phyloP scores from a whole-genome alignment of 1,140 invertebrate genomes.

The Ptiloglossa arizonensis region DNA sequence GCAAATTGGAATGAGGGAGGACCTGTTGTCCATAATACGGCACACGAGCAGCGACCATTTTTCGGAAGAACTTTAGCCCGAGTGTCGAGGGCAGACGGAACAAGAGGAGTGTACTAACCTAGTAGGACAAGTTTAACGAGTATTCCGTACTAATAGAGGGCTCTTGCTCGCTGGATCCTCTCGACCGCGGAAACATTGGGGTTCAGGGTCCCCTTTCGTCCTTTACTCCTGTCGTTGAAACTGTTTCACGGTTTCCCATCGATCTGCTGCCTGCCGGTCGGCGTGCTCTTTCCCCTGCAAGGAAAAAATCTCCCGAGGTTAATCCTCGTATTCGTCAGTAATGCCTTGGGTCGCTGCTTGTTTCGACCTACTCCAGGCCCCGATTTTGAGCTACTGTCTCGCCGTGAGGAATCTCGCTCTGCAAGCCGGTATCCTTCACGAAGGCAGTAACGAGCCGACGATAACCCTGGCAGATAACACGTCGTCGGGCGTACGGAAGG shows the following conservation, averaged over 20 bases:
- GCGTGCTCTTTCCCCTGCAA: too few species aligned
- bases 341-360: slow-evolving; percentile 79
- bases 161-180: slow-evolving; percentile 45
- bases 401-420: slow-evolving; percentile 73
- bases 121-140: slow-evolving; percentile 23
- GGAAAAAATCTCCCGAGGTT: too few species aligned
- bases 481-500: background rate
- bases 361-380: slow-evolving; percentile 72
- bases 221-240: slow-evolving; percentile 35
- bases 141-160: slow-evolving; percentile 59
- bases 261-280: too few species aligned
- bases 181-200: background rate
- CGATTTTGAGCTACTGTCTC: slow-evolving; percentile 75
- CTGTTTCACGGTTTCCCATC: background rate
- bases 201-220: slow-evolving; percentile 20
- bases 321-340: slow-evolving; percentile 46
- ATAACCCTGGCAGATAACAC: slow-evolving; percentile 10
- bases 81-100: slow-evolving; percentile 12
- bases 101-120: slow-evolving; percentile 3
- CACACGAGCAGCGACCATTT: slow-evolving; percentile 81
- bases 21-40: slow-evolving; percentile 79
- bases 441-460: slow-evolving; percentile 21
- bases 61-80: slow-evolving; percentile 80
- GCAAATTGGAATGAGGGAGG: slow-evolving; percentile 82
- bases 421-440: slow-evolving; percentile 71